These are phyloP conservation scores for Ptiloglossa arizonensis DNA, from an alignment of 1,140 invertebrate genomes.

Conservation along the genomic window DNA sequence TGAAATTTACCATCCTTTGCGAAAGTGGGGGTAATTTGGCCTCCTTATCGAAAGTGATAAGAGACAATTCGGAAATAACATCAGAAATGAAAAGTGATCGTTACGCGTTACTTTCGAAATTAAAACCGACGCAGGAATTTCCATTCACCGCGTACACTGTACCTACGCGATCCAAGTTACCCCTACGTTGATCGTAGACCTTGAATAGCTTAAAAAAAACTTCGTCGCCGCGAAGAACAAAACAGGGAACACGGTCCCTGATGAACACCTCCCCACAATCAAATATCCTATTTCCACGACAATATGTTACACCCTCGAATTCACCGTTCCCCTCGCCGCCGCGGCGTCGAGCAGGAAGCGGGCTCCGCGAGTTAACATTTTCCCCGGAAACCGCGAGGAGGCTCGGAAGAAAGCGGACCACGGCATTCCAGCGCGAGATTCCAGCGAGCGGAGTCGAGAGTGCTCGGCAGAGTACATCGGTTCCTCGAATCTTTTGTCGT, in stretches of 20 bases:
- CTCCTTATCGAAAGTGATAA: too few species aligned
- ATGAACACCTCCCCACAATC: not conserved
- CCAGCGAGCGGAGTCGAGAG: constrained; percentile 23
- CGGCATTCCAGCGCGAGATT: constrained; percentile 44
- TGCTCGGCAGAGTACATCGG: constrained; percentile 29
- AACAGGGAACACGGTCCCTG: too few species aligned
- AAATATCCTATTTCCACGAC: not conserved
- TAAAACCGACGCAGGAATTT: too few species aligned
- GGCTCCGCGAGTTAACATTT: constrained; percentile 33
- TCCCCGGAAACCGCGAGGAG: constrained; percentile 21
- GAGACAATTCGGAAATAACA: too few species aligned
- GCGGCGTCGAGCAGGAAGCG: too few species aligned
- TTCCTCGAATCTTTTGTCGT: constrained; percentile 47
- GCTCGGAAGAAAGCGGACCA: not conserved
- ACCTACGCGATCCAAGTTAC: too few species aligned
- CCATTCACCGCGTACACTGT: too few species aligned
- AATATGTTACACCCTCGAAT: not conserved
- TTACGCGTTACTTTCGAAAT: too few species aligned
- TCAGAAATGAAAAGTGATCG: too few species aligned
- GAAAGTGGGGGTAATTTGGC: too few species aligned
- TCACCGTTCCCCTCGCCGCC: not conserved
- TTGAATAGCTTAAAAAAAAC: not conserved
- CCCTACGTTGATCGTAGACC: too few species aligned
- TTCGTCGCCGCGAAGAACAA: not conserved
- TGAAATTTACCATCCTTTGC: too few species aligned